These are phyloP conservation scores for Microctenopoma steveboyesi DNA, from an alignment of 2,797 vertebrate species.

Conservation along the genomic window DNA sequence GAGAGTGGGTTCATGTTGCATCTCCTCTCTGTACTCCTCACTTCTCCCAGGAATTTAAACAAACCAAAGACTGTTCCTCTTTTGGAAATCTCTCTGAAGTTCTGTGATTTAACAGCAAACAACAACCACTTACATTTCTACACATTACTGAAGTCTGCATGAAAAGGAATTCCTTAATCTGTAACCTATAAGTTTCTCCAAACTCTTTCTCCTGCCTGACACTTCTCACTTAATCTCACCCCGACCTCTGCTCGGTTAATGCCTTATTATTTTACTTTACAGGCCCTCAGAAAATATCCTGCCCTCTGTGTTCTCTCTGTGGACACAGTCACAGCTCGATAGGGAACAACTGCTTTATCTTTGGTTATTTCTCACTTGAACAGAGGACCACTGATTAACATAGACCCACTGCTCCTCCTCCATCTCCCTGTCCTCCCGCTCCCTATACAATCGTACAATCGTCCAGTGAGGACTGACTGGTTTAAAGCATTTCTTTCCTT, in stretches of 20 bases:
- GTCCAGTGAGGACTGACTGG: background rate
- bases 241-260: background rate
- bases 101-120: background rate
- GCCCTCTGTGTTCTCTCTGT: background rate
- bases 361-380: conserved; percentile 43
- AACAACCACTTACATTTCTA: background rate
- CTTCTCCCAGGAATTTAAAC: conserved; percentile 8
- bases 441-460: conserved; percentile 4
- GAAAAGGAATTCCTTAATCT: background rate
- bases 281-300: background rate
- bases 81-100: background rate
- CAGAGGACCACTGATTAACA: conserved; percentile 24
- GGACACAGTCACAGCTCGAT: conserved; percentile 1
- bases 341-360: conserved; percentile 16
- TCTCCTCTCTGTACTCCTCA: background rate
- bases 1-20: background rate
- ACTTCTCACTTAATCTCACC: background rate
- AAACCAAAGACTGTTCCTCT: background rate
- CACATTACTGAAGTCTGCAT: background rate
- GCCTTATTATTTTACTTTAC: background rate
- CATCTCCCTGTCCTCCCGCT: conserved; percentile 5
- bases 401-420: conserved; percentile 27
- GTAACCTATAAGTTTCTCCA: background rate
- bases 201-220: background rate
- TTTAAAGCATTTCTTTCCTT: conserved; percentile 71